Conservation (phyloP, 2,888 invertebrate genomes). For the Caenorhabditis sp. region DNA sequence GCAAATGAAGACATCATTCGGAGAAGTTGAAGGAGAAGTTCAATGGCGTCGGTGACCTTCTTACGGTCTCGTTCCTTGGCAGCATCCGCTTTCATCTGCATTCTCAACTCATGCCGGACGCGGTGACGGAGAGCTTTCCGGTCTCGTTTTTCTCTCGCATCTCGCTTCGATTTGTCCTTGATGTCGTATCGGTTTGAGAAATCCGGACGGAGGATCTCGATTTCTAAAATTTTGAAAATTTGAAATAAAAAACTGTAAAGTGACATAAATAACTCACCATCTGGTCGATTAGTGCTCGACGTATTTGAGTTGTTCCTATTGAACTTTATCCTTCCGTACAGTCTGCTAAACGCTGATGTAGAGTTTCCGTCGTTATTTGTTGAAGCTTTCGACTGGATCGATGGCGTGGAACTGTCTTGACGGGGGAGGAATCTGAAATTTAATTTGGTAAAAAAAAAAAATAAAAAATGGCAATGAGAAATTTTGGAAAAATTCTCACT, state of each 20-base stretch:
- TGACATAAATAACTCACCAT: slow-evolving; percentile 11
- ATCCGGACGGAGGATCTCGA: slow-evolving; percentile 70
- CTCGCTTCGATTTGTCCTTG: slow-evolving; percentile 63
- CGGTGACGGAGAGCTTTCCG: slow-evolving; percentile 68
- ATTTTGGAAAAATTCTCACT: slow-evolving; percentile 5
- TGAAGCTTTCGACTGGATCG: slow-evolving; percentile 46
- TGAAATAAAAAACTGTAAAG: neutral
- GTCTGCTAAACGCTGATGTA: slow-evolving; percentile 40
- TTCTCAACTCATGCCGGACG: slow-evolving; percentile 70
- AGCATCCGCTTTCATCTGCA: slow-evolving; percentile 76
- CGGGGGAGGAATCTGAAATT: slow-evolving; percentile 47
- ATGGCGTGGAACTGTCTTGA: slow-evolving; percentile 45
- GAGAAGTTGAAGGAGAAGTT: slow-evolving; percentile 78
- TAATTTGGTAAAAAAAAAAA: too few relatives aligned
- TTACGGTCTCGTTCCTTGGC: slow-evolving; percentile 74
- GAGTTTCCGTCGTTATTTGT: slow-evolving; percentile 26
- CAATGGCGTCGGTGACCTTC: slow-evolving; percentile 79
- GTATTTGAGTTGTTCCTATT: slow-evolving; percentile 49
- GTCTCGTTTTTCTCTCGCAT: slow-evolving; percentile 70
- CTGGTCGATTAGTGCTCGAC: slow-evolving; percentile 18
- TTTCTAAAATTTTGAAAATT: slow-evolving; percentile 48
- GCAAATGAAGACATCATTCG: slow-evolving; percentile 81
- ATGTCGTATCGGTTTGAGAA: slow-evolving; percentile 73
- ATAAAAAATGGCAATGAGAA: neutral
- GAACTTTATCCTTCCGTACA: slow-evolving; percentile 53